Base-by-base conservation (phyloP, 37 sponge, comb jelly and placozoan species). In the Diacarnus erythraeanus region DNA sequence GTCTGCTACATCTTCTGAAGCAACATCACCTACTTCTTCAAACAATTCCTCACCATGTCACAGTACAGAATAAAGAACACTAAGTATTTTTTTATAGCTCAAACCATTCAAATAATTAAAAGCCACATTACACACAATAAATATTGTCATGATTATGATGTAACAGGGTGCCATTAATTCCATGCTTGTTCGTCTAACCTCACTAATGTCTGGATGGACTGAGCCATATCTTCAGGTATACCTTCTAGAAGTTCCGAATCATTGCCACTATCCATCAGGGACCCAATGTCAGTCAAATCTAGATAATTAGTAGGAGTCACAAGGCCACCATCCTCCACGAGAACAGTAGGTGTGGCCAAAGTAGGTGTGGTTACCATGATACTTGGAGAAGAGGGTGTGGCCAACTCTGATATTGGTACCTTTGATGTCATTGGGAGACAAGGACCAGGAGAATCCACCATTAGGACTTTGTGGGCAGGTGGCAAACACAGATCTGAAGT, bases 201-300 rank as follows among this genome's bases (percentile, higher is more conserved):
- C 2, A 59, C 84, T 35, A 84, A 20, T 27, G 77, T 69, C 61
- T 84, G 77, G 30, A 84, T 84, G 33, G 84, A 73, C 77, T 76
- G 44, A 25, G 77, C 77, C 71, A 84, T 15, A n/a, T 84, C 84
- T 30, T 59, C 77, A 21, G 84, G 77, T n/a, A 84, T 84, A 18
- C 77, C 84, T 43, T 84, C 84, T 58, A 84, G 44, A 10, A 77
- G 43, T 21, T 84, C 61, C 2, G 76, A 57, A 12, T 61, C 83
- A 22, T 83, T 38, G 15, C 23, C 57, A 38, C 10, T 57, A 33
- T 4, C 51, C 73, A 40, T 23, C 43, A 70, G 77, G 5, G 61
- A 60, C 40, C 61, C 61, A 38, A 76, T 60, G 25, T 76, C 77
- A 9, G 58, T 57, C 9, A 60, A 29, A 60, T 59, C 61, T 42